Percentiles rank a stretch among this genome's conserved stretches.
These are phyloP conservation scores for Aspidapion aeneum DNA, from an alignment of 2,888 invertebrate species.

Conservation along the genomic window DNA sequence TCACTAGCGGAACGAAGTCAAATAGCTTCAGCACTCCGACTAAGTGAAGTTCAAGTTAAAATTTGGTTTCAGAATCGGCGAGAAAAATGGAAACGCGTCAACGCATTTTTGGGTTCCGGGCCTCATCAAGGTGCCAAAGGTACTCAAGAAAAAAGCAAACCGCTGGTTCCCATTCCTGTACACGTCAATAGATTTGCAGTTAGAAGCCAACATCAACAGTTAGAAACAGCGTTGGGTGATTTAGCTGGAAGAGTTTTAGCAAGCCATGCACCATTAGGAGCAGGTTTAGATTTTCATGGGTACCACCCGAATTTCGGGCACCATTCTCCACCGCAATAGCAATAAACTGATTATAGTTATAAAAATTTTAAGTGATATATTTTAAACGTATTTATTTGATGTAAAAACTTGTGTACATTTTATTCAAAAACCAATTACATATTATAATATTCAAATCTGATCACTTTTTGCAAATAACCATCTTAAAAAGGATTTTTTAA, in stretches of 20 bases:
- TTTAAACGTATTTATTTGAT: too few species aligned
- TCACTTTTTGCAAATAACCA: too few species aligned
- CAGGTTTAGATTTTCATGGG: conserved; percentile 44
- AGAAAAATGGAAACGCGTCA: conserved; percentile 97
- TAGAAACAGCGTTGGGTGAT: conserved; percentile 64
- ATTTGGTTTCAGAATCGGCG: conserved; percentile 98
- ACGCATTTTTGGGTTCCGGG: conserved; percentile 75
- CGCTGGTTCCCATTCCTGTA: conserved; percentile 95
- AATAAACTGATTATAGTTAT: too few species aligned
- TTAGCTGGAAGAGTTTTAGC: conserved; percentile 46
- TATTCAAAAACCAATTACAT: too few species aligned
- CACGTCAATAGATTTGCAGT: conserved; percentile 94
- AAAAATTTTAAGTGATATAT: too few species aligned
- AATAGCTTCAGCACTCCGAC: conserved; percentile 84
- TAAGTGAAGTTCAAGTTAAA: conserved; percentile 90
- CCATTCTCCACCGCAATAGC: conserved; percentile 38
- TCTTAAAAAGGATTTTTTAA: too few species aligned
- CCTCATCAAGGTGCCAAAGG: conserved; percentile 45
- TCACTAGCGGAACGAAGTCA: conserved; percentile 90
- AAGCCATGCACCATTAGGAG: conserved; percentile 45
- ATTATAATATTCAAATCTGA: conserved; percentile 21
- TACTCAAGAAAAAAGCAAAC: conserved; percentile 65
- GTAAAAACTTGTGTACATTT: too few species aligned
- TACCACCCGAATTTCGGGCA: conserved; percentile 35
- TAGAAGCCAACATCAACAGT: conserved; percentile 88